Conservation (phyloP, 2,797 vertebrate genomes). For the Rhincodon typus region DNA sequence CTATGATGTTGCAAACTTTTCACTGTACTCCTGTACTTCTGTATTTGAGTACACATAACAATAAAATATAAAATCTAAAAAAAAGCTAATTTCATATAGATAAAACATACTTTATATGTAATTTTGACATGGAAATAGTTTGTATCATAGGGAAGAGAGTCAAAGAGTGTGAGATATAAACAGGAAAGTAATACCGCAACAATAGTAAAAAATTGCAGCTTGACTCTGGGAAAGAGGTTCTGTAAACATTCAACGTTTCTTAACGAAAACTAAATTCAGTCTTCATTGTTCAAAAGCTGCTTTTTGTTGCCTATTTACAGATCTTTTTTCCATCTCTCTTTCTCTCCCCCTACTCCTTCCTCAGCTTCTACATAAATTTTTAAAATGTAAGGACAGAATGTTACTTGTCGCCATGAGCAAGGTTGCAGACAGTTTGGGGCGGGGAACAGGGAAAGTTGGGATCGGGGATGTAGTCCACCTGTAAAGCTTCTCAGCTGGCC, state of each 20-base stretch:
- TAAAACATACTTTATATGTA: no score
- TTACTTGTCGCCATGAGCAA: no score
- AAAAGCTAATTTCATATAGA: no score
- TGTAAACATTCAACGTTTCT: background rate
- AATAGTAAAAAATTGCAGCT: background rate
- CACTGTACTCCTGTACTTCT: no score
- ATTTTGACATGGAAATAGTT: background rate
- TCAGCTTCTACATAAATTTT: background rate
- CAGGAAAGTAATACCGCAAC: background rate
- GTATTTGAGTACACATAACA: no score
- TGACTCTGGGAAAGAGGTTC: background rate
- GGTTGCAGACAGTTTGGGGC: no score
- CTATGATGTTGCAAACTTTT: no score
- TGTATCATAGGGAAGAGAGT: background rate
- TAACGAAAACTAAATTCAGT: background rate
- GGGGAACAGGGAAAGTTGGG: no score
- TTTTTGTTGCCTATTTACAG: background rate
- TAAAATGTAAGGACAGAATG: background rate
- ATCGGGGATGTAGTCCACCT: no score
- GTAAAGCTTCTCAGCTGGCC: no score
- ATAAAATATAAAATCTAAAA: no score
- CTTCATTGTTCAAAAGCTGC: background rate
- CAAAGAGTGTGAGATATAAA: background rate
- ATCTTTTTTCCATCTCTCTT: background rate
- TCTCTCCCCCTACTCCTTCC: background rate